phyloP scores from a whole-genome alignment of 2,797 vertebrate species.

The Euphonia xanthogaster region DNA sequence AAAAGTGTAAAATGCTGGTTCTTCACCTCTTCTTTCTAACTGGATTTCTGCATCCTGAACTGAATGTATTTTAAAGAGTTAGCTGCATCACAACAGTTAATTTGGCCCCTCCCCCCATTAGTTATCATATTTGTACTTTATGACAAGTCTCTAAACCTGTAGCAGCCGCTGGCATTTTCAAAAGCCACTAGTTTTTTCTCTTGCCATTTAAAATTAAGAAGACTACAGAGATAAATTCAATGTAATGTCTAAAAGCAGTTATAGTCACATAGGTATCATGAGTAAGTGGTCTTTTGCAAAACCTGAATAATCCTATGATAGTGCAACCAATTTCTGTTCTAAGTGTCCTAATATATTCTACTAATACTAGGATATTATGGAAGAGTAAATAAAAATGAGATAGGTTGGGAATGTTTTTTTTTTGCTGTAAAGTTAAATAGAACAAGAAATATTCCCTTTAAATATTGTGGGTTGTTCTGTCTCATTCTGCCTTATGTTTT shows the following conservation, averaged over 20 bases:
- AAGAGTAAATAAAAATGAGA: not conserved
- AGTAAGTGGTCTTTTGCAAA: not conserved
- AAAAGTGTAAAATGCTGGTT: not conserved
- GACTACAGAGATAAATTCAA: not conserved
- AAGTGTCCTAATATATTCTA: not conserved
- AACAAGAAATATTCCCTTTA: not conserved
- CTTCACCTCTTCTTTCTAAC: not conserved
- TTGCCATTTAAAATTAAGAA: not conserved
- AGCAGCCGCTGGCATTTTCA: not conserved
- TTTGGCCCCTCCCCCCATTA: not conserved
- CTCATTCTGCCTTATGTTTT: not conserved
- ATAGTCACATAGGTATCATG: not conserved
- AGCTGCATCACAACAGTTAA: not conserved
- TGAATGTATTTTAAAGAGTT: not conserved
- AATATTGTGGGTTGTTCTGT: not conserved
- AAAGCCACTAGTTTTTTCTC: not conserved
- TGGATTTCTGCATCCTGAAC: not conserved
- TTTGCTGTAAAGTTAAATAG: not conserved
- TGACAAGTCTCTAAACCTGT: not conserved
- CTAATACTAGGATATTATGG: not conserved
- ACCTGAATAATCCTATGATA: not conserved
- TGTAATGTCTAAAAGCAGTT: not conserved
- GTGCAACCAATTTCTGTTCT: not conserved
- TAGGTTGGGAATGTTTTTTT: fast-evolving
- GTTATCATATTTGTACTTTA: not conserved